These are phyloP conservation scores for Miichthys miiuy DNA, from an alignment of 2,797 vertebrate species.

Conservation along the genomic window DNA sequence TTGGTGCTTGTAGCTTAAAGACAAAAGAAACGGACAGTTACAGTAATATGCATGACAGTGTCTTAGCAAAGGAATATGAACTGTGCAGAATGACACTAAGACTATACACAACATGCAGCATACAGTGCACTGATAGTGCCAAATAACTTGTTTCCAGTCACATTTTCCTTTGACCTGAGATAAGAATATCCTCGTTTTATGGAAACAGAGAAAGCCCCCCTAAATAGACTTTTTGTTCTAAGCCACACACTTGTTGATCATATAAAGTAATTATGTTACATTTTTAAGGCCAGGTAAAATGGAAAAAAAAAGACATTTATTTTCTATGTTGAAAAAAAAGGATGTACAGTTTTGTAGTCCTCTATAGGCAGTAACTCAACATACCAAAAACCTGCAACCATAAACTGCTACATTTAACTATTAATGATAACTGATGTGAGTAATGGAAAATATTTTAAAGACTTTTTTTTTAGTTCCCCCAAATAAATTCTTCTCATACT, in stretches of 20 bases:
- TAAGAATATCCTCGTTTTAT: conserved; percentile 37
- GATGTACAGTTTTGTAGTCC: background rate
- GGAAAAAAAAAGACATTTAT: conserved; percentile 3
- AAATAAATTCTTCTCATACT: no score
- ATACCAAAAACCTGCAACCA: background rate
- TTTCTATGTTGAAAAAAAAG: background rate
- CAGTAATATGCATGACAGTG: background rate
- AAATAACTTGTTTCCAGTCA: conserved; percentile 27
- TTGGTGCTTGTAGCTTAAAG: conserved; percentile 42
- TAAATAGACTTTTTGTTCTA: background rate
- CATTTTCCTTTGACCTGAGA: conserved; percentile 64
- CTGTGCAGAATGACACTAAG: conserved; percentile 6
- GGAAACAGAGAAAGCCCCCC: conserved; percentile 9
- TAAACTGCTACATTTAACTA: conserved; percentile 22
- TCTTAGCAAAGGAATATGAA: background rate
- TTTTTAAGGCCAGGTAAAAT: conserved; percentile 39
- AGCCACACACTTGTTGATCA: background rate
- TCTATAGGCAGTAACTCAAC: conserved; percentile 9
- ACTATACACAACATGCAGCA: conserved; percentile 36
- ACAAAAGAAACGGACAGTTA: background rate
- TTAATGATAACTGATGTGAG: background rate
- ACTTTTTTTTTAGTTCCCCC: background rate
- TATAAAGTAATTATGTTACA: background rate
- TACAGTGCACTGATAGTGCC: conserved; percentile 7
- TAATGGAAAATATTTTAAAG: background rate